phyloP scores from a whole-genome alignment of 2,888 invertebrate genomes.

The Thyatira batis region DNA sequence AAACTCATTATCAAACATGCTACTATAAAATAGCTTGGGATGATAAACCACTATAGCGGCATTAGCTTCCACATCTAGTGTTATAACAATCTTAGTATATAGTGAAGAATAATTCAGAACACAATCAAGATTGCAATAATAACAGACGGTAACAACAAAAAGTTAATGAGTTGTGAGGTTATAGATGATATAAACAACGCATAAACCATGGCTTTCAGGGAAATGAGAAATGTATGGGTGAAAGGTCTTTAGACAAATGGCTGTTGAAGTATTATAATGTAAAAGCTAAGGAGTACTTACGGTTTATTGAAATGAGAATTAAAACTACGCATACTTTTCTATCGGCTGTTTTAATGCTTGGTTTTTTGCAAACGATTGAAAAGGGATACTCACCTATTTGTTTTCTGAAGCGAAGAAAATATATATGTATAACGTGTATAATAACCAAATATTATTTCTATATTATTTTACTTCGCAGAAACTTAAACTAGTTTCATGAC shows the following conservation, averaged over 20 bases:
- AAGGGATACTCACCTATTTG: too few species aligned
- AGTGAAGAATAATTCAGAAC: conserved; percentile 1
- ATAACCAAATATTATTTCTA: too few species aligned
- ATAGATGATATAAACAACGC: conserved; percentile 19
- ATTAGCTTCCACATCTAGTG: background rate
- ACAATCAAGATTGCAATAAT: background rate
- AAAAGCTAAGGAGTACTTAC: too few species aligned
- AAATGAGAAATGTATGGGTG: conserved; percentile 33
- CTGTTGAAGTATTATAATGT: background rate
- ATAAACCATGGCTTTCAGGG: conserved; percentile 19
- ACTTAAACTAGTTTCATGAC: too few species aligned
- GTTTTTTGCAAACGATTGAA: too few species aligned
- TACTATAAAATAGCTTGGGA: background rate
- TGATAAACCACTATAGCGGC: background rate
- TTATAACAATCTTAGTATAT: background rate
- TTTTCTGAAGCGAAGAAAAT: too few species aligned
- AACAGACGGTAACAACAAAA: conserved; percentile 23
- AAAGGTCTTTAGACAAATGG: conserved; percentile 33
- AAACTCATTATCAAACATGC: background rate
- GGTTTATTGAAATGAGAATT: too few species aligned
- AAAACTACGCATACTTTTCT: too few species aligned
- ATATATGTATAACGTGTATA: too few species aligned
- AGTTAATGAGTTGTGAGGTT: conserved; percentile 28
- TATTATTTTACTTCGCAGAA: too few species aligned
- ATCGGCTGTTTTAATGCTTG: too few species aligned